Evolutionary conservation across 2,797 vertebrate genomes (phyloP).

Genomic region (Lagorchestes hirsutus): DNA sequence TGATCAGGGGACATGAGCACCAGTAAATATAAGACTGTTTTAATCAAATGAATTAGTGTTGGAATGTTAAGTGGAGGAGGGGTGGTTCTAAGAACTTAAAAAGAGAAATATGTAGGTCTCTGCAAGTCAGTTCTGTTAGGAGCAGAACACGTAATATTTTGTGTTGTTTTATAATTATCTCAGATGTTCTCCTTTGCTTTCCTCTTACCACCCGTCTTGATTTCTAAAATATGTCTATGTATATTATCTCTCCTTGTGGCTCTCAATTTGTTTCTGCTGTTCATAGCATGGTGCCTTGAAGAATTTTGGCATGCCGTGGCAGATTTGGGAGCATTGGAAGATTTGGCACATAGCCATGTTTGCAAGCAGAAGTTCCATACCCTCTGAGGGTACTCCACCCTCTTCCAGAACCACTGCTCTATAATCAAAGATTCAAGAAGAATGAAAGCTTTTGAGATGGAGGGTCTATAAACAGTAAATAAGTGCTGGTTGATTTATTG

Average conservation of each 20-base stretch:
- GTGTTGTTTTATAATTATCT: background rate
- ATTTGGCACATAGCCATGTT: background rate
- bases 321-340: background rate
- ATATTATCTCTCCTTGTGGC: background rate
- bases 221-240: background rate
- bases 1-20: slow-evolving; percentile 53
- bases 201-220: background rate
- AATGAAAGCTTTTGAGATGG: background rate
- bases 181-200: slow-evolving; percentile 4
- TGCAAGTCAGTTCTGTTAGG: background rate
- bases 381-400: background rate
- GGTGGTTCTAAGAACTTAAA: background rate
- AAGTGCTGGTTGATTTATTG: slow-evolving; percentile 16
- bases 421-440: background rate
- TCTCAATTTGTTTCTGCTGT: background rate
- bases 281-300: background rate
- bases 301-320: background rate
- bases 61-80: background rate
- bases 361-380: background rate
- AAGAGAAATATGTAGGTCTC: background rate
- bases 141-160: slow-evolving; percentile 21
- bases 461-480: background rate
- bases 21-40: background rate
- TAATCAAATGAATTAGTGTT: slow-evolving; percentile 7
- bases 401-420: background rate